These are phyloP conservation scores for Sylvia atricapilla DNA, from an alignment of 2,113 vertebrate species.

Conservation along the genomic window DNA sequence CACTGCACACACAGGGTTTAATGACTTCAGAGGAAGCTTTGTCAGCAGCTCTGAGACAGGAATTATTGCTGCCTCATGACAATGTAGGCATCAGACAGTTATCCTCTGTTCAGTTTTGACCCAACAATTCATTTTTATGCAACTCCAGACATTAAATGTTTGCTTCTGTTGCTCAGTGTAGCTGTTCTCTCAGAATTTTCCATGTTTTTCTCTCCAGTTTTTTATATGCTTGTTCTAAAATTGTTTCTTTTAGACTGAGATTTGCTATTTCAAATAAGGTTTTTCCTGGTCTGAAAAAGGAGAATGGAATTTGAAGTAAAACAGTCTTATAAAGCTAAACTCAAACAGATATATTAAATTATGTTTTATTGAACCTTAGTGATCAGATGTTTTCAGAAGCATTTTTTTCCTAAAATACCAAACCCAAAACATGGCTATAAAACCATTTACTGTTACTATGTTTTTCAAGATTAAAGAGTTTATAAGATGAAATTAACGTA, in stretches of 20 bases:
- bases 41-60: not conserved
- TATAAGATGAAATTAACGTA: not conserved
- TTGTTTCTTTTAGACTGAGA: not conserved
- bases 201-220: not conserved
- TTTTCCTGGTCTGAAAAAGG: not conserved
- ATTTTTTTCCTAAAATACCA: not conserved
- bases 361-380: not conserved
- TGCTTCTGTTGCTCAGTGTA: not conserved
- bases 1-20: fast-evolving
- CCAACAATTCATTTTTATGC: not conserved
- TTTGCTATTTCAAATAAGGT: not conserved
- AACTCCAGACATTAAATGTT: not conserved
- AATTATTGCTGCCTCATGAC: not conserved
- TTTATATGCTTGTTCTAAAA: not conserved
- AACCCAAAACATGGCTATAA: not conserved
- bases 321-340: not conserved
- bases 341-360: not conserved
- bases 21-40: not conserved
- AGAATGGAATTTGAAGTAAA: not conserved
- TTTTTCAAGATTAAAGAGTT: not conserved
- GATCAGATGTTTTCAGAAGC: not conserved
- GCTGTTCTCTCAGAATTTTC: not conserved
- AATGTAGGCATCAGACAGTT: not conserved
- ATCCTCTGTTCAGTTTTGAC: not conserved
- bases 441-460: not conserved